A percentile compares a stretch with the other conserved stretches of the same genome.
Evolutionary conservation across 2,888 invertebrate genomes (phyloP).

Genomic region (Oligia strigilis): DNA sequence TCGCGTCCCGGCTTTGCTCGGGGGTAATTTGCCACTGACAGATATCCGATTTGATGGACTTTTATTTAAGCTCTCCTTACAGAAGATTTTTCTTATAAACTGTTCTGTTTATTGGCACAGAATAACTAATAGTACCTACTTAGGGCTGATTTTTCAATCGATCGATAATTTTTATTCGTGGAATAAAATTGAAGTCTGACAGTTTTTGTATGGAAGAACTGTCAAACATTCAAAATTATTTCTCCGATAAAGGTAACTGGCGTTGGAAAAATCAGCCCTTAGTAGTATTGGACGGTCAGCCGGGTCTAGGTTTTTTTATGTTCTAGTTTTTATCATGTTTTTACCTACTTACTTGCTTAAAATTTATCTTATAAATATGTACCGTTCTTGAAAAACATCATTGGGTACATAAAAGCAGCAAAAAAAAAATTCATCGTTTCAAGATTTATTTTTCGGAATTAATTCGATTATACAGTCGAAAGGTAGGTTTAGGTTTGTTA

Average conservation of each 20-base stretch:
- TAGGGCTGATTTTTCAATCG: too few relatives aligned
- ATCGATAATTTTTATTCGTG: too few relatives aligned
- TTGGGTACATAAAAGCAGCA: not conserved
- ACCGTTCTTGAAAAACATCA: not conserved
- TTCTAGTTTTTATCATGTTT: not conserved
- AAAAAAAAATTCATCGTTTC: not conserved
- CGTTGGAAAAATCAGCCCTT: too few relatives aligned
- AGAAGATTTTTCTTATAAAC: not conserved
- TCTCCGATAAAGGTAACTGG: too few relatives aligned
- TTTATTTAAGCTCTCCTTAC: conserved; percentile 11
- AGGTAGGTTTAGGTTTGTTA: not conserved
- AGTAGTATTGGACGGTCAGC: too few relatives aligned
- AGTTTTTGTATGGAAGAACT: too few relatives aligned
- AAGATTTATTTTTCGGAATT: not conserved
- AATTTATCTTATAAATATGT: not conserved
- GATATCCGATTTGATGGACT: conserved; percentile 46
- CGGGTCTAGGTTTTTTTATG: not conserved
- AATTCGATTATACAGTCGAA: not conserved
- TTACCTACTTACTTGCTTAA: not conserved
- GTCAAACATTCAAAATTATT: too few relatives aligned
- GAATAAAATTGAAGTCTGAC: too few relatives aligned
- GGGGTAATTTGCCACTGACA: conserved; percentile 56
- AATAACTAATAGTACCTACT: too few relatives aligned
- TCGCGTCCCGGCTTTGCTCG: conserved; percentile 36
- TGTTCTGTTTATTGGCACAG: too few relatives aligned